Base-by-base conservation (phyloP, 2,113 vertebrate species). In the Brachyhypopomus gauderio region DNA sequence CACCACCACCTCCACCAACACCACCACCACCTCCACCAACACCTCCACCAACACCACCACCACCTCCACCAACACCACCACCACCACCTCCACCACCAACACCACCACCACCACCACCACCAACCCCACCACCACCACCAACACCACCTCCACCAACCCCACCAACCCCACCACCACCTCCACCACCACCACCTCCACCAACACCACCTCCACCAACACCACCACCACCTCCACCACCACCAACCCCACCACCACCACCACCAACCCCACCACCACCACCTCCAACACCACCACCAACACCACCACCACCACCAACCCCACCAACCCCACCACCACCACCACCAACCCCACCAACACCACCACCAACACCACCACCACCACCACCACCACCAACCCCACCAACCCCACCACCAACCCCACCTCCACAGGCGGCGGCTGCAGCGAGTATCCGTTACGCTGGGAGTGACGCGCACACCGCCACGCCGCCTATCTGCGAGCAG, bases 401-500 rank as follows among this genome's bases (percentile, higher is more conserved):
- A n/a, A n/a, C n/a, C n/a, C n/a, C 73, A 3, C 19, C 22, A 17
- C 6, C 41, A 9, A 22, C 41, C 2, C 12, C 9, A 69, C 60
- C 58, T 2, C 17, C 22, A 17, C 14, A 23, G 4, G n/a, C 30
- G 12, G 48, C 3, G 19, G 91, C 92, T 93, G 92, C 92, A 91
- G 92, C 90, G 90, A 92, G 91, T 95, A 96, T 96, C 93, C 85
- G 91, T 96, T 95, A 94, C 95, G 94, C 92, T 92, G 91, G 91
- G 90, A 92, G 91, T 94, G 92, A 91, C 89, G 88, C 93, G 92
- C 92, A 93, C 91, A 89, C 91, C 93, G 93, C 95, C 93, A 94
- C 94, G 95, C 92, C 94, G 94, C 90, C 92, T 96, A 95, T 97
- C 97, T 99, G 97, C 90, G 93, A 91, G 94, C 95, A 95, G 92